Evolutionary conservation across 2,797 vertebrate species (phyloP).

Genomic region (Girardinus metallicus): DNA sequence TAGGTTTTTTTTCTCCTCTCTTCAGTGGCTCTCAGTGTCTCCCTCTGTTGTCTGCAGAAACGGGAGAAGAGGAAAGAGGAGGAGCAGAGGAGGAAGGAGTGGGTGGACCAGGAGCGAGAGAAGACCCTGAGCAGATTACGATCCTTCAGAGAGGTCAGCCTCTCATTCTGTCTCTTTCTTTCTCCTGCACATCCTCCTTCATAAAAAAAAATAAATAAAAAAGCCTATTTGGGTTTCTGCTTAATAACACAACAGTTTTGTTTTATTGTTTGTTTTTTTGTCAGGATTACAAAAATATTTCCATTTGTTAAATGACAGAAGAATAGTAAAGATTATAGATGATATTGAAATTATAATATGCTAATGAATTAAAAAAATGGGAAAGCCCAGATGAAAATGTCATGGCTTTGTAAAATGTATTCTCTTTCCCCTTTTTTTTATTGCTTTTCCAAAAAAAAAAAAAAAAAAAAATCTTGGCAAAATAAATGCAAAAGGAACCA

Average conservation of each 20-base stretch:
- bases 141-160: slow-evolving; percentile 89
- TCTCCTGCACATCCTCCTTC: not conserved
- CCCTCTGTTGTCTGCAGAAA: slow-evolving; percentile 82
- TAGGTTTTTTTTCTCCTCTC: not conserved
- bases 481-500: not conserved
- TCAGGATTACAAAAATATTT: not conserved
- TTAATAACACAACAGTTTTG: not conserved
- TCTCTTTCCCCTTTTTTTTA: not conserved
- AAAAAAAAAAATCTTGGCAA: not conserved
- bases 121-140: slow-evolving; percentile 92
- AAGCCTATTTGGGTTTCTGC: not conserved
- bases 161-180: slow-evolving; percentile 14
- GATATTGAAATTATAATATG: not conserved
- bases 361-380: not conserved
- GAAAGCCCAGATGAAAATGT: not conserved
- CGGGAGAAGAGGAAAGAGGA: slow-evolving; percentile 91
- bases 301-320: not conserved
- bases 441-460: not conserved
- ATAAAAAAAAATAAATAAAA: slow-evolving; percentile 11
- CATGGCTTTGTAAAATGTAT: not conserved
- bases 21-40: slow-evolving; percentile 39
- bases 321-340: not conserved
- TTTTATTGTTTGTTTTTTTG: not conserved
- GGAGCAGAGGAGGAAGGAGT: slow-evolving; percentile 88
- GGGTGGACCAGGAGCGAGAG: slow-evolving; percentile 91